Percentiles rank a stretch among this genome's conserved stretches.
Conservation (phyloP, 2,888 invertebrate species). For the Parnassius glacialis region DNA sequence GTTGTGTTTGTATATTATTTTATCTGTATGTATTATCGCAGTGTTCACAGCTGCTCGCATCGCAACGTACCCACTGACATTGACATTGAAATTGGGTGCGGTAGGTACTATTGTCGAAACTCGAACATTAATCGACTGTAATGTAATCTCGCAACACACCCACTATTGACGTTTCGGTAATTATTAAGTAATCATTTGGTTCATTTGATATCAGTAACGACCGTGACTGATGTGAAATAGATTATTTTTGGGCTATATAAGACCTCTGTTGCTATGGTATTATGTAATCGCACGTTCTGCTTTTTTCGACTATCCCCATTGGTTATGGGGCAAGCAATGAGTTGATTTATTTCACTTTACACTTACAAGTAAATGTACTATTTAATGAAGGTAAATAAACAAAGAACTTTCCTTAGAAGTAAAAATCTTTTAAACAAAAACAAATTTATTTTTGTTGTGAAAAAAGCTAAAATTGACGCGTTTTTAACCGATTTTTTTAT, state of each 20-base stretch:
- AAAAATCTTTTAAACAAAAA: no score
- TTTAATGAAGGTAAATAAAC: no score
- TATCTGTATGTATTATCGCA: not conserved
- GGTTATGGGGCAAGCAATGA: no score
- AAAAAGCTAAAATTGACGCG: no score
- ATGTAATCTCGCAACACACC: not conserved
- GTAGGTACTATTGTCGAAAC: conserved; percentile 2
- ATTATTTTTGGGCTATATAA: not conserved
- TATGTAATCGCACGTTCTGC: no score
- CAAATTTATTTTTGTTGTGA: no score
- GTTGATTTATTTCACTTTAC: no score
- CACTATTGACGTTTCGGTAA: not conserved
- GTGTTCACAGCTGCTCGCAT: conserved; percentile 4
- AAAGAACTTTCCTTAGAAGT: no score
- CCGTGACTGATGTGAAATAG: not conserved
- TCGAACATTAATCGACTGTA: not conserved
- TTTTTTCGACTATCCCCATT: no score
- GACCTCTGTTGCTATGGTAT: not conserved
- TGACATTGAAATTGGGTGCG: conserved; percentile 10
- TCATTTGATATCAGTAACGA: not conserved
- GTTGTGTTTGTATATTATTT: not conserved
- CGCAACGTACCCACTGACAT: conserved; percentile 6
- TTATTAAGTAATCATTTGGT: conserved; percentile 9
- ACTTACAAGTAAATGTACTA: no score
- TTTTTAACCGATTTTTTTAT: no score